Percentiles rank a stretch among this genome's conserved stretches.
Evolutionary conservation across 1,140 invertebrate species (phyloP).

Genomic region (Camponotus vicinus): DNA sequence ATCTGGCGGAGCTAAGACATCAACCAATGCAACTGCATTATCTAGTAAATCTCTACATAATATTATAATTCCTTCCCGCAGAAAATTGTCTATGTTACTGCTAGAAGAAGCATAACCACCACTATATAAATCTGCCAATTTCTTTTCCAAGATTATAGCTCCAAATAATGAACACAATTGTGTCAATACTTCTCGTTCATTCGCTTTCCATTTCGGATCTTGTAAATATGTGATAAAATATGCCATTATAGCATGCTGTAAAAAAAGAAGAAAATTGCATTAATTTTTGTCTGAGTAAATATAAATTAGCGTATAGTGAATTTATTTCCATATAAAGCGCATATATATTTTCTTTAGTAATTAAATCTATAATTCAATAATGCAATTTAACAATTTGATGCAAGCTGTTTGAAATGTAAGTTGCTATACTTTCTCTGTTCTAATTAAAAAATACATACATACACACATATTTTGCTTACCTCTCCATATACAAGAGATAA

Average conservation of each 20-base stretch:
- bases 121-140: constrained; percentile 92
- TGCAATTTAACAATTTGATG: too few relatives aligned
- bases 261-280: constrained; percentile 55
- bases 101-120: constrained; percentile 88
- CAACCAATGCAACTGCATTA: constrained; percentile 92
- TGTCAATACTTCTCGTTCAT: constrained; percentile 87
- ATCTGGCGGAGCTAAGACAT: constrained; percentile 95
- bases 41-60: constrained; percentile 91
- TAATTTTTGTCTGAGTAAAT: not conserved
- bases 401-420: not conserved
- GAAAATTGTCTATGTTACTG: constrained; percentile 85
- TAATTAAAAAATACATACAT: not conserved
- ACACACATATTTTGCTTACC: constrained; percentile 79
- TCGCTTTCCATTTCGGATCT: constrained; percentile 83
- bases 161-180: constrained; percentile 91
- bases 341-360: not conserved
- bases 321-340: not conserved
- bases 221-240: constrained; percentile 87
- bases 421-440: not conserved
- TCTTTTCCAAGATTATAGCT: constrained; percentile 91
- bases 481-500: constrained; percentile 93
- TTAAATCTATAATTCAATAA: not conserved
- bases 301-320: not conserved
- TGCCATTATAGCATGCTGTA: constrained; percentile 89
- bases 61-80: constrained; percentile 89